A percentile compares a stretch with the other conserved stretches of the same genome.
These are phyloP conservation scores for Nyleta sp. DNA, from an alignment of 2,888 invertebrate genomes.

Conservation along the genomic window DNA sequence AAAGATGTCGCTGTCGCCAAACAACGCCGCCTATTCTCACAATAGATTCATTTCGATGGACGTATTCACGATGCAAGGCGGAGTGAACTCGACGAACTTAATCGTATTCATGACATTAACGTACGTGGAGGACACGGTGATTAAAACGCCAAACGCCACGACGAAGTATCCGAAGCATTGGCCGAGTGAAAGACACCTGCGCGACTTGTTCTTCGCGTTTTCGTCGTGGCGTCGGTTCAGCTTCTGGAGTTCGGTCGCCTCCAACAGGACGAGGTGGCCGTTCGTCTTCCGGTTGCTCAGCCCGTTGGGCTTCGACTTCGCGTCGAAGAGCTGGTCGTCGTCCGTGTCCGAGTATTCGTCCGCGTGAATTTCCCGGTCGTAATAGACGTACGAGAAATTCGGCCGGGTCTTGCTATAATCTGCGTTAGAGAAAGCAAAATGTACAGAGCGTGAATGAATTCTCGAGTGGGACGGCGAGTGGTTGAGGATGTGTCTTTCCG, in stretches of 20 bases:
- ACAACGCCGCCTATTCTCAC: too few relatives aligned
- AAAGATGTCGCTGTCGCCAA: too few relatives aligned
- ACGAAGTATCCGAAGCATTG: slow-evolving; percentile 85
- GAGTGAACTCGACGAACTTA: slow-evolving; percentile 86
- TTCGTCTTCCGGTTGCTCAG: slow-evolving; percentile 37
- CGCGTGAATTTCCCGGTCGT: slow-evolving; percentile 70
- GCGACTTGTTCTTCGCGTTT: not conserved
- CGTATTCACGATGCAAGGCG: slow-evolving; percentile 89
- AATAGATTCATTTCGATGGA: slow-evolving; percentile 72
- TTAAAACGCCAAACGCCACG: slow-evolving; percentile 85
- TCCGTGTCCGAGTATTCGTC: slow-evolving; percentile 68
- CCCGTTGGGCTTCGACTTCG: slow-evolving; percentile 15
- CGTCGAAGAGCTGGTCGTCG: slow-evolving; percentile 26
- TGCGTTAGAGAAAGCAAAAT: slow-evolving; percentile 68
- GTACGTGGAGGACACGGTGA: slow-evolving; percentile 88
- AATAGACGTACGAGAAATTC: slow-evolving; percentile 76
- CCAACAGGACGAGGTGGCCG: slow-evolving; percentile 66
- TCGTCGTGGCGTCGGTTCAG: slow-evolving; percentile 26
- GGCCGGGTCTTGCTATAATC: slow-evolving; percentile 29
- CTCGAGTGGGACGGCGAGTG: slow-evolving; percentile 68
- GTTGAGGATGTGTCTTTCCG: slow-evolving; percentile 65
- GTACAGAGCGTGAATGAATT: slow-evolving; percentile 74
- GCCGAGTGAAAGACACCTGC: slow-evolving; percentile 65
- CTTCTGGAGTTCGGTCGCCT: slow-evolving; percentile 67
- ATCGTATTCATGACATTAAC: slow-evolving; percentile 87